Conservation (phyloP, 2,888 invertebrate species). For the Diplazon laetatorius region DNA sequence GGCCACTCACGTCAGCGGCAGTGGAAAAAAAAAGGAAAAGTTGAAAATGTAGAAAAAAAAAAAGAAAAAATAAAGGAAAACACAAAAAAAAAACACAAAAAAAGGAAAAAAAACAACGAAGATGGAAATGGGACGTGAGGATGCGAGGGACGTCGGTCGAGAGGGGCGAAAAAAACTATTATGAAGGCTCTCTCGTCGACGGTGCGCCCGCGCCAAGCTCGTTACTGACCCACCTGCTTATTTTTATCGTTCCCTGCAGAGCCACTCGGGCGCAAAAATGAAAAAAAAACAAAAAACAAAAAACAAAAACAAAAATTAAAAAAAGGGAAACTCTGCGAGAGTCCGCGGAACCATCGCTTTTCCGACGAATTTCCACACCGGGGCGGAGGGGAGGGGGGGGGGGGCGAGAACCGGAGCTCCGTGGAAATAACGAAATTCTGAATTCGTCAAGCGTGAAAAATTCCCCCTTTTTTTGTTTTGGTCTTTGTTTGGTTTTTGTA, state of each 20-base stretch:
- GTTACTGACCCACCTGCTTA: conserved; percentile 57
- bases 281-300: no score
- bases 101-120: conserved; percentile 8
- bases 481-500: not conserved
- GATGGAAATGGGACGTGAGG: not conserved
- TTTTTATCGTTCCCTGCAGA: conserved; percentile 33
- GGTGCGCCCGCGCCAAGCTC: conserved; percentile 37
- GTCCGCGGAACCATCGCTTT: conserved; percentile 26
- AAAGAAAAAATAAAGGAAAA: no score
- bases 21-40: conserved; percentile 32
- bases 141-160: no score
- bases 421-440: conserved; percentile 33
- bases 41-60: no score
- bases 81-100: no score
- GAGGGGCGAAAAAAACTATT: conserved; percentile 48
- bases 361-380: conserved; percentile 38
- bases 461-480: not conserved
- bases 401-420: conserved; percentile 25
- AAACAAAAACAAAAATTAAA: conserved; percentile 16
- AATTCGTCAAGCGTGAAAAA: conserved; percentile 29
- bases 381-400: no score
- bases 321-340: conserved; percentile 2
- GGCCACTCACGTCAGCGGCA: conserved; percentile 50
- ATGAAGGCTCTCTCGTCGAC: conserved; percentile 38
- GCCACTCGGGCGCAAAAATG: not conserved